phyloP scores from a whole-genome alignment of 2,888 invertebrate genomes.

The Trypoxylon attenuatum region DNA sequence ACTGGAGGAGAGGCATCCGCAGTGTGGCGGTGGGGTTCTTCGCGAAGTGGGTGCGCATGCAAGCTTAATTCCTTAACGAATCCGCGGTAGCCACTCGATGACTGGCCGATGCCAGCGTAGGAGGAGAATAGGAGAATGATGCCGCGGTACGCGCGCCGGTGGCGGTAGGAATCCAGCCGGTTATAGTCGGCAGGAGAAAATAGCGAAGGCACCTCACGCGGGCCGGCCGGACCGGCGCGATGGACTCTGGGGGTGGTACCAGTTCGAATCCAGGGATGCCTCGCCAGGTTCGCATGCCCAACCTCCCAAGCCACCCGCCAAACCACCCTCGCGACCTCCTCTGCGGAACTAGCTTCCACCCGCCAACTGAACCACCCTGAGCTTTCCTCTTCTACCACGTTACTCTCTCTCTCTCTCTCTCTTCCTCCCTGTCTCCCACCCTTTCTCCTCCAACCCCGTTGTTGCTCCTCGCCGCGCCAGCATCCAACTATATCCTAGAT shows the following conservation, averaged over 20 bases:
- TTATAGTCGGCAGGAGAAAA: conserved; percentile 62
- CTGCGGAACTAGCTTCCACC: conserved; percentile 43
- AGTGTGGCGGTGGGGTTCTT: conserved; percentile 24
- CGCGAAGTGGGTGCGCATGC: conserved; percentile 43
- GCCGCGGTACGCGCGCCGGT: not conserved
- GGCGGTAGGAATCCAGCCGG: conserved; percentile 39
- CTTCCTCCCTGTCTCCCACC: conserved; percentile 29
- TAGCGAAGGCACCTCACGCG: conserved; percentile 60
- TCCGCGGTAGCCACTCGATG: conserved; percentile 53
- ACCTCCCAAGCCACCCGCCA: conserved; percentile 58
- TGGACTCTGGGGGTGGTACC: conserved; percentile 75
- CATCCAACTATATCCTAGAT: too few species aligned
- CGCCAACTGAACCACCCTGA: not conserved
- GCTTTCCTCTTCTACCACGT: conserved; percentile 29
- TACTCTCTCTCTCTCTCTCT: conserved; percentile 42
- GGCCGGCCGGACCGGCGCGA: conserved; percentile 74
- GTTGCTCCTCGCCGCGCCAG: too few species aligned
- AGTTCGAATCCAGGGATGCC: conserved; percentile 75
- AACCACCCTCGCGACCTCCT: conserved; percentile 47
- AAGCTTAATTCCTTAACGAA: conserved; percentile 51
- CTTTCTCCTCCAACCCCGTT: conserved; percentile 33
- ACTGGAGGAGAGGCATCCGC: conserved; percentile 21
- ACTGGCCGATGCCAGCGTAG: conserved; percentile 50
- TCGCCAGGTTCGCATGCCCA: conserved; percentile 78
- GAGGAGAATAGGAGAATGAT: conserved; percentile 34